phyloP scores from a whole-genome alignment of 2,113 vertebrate genomes.

The Copsychus sechellarum region DNA sequence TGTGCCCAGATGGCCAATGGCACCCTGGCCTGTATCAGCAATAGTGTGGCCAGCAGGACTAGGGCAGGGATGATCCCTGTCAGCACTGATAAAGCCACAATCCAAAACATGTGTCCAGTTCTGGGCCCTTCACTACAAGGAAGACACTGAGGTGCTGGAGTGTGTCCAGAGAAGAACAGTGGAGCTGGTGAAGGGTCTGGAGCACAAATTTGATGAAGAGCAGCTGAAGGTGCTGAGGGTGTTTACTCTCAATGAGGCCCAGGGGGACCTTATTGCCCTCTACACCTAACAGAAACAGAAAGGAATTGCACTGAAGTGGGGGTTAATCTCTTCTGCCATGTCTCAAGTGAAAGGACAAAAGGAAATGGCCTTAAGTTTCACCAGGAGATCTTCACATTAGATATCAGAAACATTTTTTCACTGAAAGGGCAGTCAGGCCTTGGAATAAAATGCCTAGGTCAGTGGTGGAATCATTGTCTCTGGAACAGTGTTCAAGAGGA shows the following conservation, averaged over 20 bases:
- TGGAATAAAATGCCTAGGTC: too few relatives aligned
- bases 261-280: neutral
- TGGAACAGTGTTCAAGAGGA: too few relatives aligned
- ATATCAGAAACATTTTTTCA: neutral
- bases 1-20: neutral
- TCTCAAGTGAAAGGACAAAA: neutral
- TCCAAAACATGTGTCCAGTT: neutral
- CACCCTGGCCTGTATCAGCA: neutral
- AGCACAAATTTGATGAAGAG: neutral
- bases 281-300: neutral
- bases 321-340: neutral
- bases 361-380: neutral
- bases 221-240: neutral
- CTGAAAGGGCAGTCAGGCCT: too few relatives aligned
- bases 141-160: neutral
- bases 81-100: neutral
- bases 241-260: neutral
- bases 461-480: too few relatives aligned
- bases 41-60: neutral
- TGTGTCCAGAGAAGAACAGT: rapidly evolving
- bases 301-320: neutral
- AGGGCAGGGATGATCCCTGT: neutral
- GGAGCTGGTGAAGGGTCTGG: rapidly evolving
- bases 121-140: neutral
- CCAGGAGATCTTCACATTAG: neutral